Evolutionary conservation across 2,113 vertebrate species (phyloP).

Genomic region (Chionis minor): DNA sequence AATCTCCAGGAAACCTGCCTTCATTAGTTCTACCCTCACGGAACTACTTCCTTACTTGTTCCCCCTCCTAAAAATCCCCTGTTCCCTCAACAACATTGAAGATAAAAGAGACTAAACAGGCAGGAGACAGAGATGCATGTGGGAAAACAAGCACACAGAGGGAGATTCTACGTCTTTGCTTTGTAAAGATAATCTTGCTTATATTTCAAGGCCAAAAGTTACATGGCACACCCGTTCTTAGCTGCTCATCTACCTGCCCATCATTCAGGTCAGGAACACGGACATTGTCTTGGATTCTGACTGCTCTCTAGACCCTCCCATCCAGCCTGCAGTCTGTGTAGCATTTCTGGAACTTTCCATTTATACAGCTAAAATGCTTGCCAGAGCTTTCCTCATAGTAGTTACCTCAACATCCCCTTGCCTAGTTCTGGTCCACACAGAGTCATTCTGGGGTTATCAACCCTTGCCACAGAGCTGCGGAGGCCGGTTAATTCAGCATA

Average conservation of each 20-base stretch:
- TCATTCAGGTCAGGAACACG: not conserved
- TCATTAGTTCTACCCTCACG: not conserved
- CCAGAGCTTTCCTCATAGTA: not conserved
- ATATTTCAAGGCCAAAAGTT: not conserved
- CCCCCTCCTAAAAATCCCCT: not conserved
- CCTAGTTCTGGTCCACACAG: not conserved
- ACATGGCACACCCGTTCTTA: not conserved
- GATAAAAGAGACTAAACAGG: not conserved
- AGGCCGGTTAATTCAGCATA: not conserved
- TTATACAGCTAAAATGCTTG: not conserved
- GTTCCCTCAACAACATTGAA: accelerated
- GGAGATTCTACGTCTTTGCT: not conserved
- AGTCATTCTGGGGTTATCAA: not conserved
- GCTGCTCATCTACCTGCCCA: not conserved
- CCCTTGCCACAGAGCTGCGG: not conserved
- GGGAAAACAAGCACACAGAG: not conserved
- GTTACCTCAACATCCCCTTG: not conserved
- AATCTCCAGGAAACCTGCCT: not conserved
- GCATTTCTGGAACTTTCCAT: not conserved
- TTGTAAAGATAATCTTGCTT: not conserved
- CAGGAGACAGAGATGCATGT: not conserved
- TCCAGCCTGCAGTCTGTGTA: not conserved
- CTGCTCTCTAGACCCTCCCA: not conserved
- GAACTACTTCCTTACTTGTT: not conserved
- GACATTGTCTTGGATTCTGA: not conserved